Percentiles rank a stretch among this genome's conserved stretches.
These are phyloP conservation scores for Phymanthus crucifer DNA, from an alignment of 92 coral and sea anemone species.

Conservation along the genomic window DNA sequence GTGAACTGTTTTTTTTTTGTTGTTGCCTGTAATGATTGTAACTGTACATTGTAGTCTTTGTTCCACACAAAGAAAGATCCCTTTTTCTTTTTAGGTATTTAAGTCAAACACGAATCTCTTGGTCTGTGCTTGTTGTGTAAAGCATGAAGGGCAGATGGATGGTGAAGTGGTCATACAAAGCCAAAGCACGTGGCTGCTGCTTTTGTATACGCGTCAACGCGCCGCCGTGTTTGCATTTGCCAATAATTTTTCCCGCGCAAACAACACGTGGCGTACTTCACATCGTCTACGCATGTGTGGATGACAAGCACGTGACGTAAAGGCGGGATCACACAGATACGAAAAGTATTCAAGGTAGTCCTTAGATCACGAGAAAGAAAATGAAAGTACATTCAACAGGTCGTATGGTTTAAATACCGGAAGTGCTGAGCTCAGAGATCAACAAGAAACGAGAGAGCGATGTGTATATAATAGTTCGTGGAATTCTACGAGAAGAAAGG, in stretches of 20 bases:
- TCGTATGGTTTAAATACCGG: constrained; percentile 71
- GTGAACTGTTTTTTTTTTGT: not conserved
- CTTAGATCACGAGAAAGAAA: not conserved
- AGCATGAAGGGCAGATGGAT: constrained; percentile 54
- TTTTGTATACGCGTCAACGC: constrained; percentile 54
- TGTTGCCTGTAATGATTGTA: not conserved
- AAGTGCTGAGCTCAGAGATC: constrained; percentile 43
- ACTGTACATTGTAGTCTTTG: constrained; percentile 1
- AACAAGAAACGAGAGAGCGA: constrained; percentile 7
- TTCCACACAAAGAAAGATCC: not conserved
- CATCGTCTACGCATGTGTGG: constrained; percentile 57
- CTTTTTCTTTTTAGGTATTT: constrained; percentile 8
- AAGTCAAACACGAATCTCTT: not conserved
- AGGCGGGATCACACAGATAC: constrained; percentile 64
- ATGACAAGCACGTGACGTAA: constrained; percentile 60
- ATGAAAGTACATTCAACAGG: constrained; percentile 40
- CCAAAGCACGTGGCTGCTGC: constrained; percentile 57
- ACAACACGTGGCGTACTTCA: constrained; percentile 64
- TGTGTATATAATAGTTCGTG: not conserved
- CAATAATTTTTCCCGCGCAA: constrained; percentile 77
- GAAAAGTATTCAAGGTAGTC: constrained; percentile 50
- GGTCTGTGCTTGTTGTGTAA: constrained; percentile 14
- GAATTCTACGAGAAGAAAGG: not conserved
- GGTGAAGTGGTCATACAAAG: constrained; percentile 49
- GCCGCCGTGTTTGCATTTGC: constrained; percentile 56